These are phyloP conservation scores for Numenius phaeopus DNA, from an alignment of 2,797 vertebrate genomes.

Conservation along the genomic window DNA sequence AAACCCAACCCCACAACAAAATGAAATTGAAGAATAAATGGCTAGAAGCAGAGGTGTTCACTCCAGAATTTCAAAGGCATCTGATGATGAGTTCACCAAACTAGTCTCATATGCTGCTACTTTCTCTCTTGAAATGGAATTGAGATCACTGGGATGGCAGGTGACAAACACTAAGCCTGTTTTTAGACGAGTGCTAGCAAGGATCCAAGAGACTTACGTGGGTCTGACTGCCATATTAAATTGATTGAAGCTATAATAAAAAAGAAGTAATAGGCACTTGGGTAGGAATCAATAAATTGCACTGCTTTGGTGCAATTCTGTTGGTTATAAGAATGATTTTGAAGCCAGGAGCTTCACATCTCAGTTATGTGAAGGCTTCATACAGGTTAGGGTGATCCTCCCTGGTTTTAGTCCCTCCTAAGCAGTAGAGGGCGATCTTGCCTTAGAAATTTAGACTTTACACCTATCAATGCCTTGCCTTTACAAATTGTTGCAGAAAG, in stretches of 20 bases:
- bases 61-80: not conserved
- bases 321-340: not conserved
- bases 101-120: not conserved
- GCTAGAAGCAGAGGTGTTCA: not conserved
- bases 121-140: not conserved
- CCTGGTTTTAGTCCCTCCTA: not conserved
- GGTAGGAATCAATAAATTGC: not conserved
- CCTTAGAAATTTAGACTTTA: conserved; percentile 6
- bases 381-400: not conserved
- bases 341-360: not conserved
- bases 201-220: not conserved
- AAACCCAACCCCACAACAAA: too few species aligned
- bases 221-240: not conserved
- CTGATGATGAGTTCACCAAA: not conserved
- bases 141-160: not conserved
- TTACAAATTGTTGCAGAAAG: not conserved
- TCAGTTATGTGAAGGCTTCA: rapidly evolving
- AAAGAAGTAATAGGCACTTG: not conserved
- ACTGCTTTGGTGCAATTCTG: not conserved
- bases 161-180: not conserved
- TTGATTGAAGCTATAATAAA: not conserved
- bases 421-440: conserved; percentile 62
- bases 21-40: not conserved
- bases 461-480: not conserved
- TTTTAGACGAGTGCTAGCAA: not conserved